These are phyloP conservation scores for Poecilia gillii DNA, from an alignment of 2,797 vertebrate species.

Conservation along the genomic window DNA sequence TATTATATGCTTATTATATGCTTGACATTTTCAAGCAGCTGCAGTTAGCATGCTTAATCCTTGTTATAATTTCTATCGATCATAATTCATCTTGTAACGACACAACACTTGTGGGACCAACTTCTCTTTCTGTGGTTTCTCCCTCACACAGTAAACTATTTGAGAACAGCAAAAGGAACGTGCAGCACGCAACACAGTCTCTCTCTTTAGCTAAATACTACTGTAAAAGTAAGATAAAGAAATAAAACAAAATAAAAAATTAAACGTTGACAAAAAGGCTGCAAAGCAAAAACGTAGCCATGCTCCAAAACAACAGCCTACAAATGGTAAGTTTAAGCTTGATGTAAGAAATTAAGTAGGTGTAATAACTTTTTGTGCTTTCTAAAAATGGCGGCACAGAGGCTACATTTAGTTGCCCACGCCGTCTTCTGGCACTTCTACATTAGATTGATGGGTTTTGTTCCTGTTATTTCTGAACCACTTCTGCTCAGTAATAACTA, in stretches of 20 bases:
- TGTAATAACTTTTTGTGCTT: neutral
- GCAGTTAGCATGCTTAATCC: neutral
- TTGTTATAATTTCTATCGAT: neutral
- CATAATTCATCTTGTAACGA: neutral
- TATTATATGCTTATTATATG: neutral
- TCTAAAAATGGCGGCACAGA: neutral
- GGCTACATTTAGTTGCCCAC: neutral
- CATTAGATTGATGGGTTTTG: neutral
- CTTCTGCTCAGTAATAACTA: neutral
- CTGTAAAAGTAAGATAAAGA: neutral
- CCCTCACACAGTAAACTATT: neutral
- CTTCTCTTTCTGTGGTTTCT: neutral
- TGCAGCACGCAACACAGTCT: neutral
- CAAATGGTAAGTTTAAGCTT: neutral
- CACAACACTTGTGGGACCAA: too few species aligned
- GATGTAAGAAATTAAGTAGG: neutral
- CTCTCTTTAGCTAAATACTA: neutral
- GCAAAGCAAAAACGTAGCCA: neutral
- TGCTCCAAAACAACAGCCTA: neutral
- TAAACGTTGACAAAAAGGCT: neutral
- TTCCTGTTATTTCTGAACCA: neutral
- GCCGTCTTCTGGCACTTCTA: neutral
- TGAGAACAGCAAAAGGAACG: neutral
- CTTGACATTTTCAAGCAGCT: neutral
- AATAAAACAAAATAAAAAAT: neutral